Evolutionary conservation across 2,888 invertebrate species (phyloP).

Genomic region (Sabellastarte sp.): DNA sequence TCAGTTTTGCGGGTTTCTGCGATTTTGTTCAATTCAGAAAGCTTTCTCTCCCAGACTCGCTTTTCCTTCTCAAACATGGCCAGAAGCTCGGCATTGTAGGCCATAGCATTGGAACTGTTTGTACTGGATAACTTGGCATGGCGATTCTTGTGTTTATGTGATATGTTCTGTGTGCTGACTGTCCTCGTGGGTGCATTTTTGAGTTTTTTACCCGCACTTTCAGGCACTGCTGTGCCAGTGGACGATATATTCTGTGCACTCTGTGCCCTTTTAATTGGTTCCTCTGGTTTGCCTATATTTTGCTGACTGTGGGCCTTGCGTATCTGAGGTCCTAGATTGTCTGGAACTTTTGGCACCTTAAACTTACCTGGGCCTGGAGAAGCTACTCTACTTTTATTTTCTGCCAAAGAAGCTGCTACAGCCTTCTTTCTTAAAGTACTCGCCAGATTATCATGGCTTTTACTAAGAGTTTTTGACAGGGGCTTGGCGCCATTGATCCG

Average conservation of each 20-base stretch:
- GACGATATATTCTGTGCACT: constrained; percentile 50
- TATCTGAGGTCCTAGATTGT: constrained; percentile 34
- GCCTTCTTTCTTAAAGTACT: constrained; percentile 42
- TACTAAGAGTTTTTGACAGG: constrained; percentile 50
- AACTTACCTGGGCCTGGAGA: not conserved
- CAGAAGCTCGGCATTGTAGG: constrained; percentile 57
- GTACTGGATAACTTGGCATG: constrained; percentile 45
- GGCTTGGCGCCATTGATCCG: not conserved
- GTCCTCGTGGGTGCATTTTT: constrained; percentile 39
- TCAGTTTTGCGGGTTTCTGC: constrained; percentile 60
- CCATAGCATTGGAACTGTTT: constrained; percentile 47
- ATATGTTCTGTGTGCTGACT: constrained; percentile 56
- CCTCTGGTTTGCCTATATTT: constrained; percentile 42
- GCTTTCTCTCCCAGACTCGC: constrained; percentile 55
- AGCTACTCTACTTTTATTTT: constrained; percentile 46
- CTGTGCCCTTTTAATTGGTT: constrained; percentile 49
- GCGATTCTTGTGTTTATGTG: constrained; percentile 32
- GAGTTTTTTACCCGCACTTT: not conserved
- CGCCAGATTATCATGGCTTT: constrained; percentile 54
- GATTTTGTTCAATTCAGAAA: constrained; percentile 59
- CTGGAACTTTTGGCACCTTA: constrained; percentile 10
- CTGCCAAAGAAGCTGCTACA: constrained; percentile 26
- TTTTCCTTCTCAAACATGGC: constrained; percentile 60
- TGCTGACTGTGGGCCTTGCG: constrained; percentile 50
- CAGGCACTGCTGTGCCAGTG: not conserved